Evolutionary conservation across 2,888 invertebrate species (phyloP).

Genomic region (Gisinianus flammeolus): DNA sequence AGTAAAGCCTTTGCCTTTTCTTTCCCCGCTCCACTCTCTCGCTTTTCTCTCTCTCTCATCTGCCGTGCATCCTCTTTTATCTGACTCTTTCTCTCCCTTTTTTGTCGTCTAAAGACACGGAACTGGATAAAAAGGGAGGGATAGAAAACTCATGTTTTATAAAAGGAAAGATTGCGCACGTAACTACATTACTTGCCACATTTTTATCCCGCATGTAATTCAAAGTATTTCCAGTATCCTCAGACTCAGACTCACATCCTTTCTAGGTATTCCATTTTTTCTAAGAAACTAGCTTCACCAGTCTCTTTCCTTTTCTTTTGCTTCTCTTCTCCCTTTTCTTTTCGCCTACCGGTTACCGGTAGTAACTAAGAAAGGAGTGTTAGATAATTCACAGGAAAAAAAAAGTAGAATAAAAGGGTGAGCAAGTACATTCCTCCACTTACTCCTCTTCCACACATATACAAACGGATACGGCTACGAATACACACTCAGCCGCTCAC

Average conservation of each 20-base stretch:
- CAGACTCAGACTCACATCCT: neutral
- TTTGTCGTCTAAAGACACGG: neutral
- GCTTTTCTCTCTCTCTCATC: no score
- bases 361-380: neutral
- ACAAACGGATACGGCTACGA: neutral
- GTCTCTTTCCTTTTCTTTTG: neutral
- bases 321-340: neutral
- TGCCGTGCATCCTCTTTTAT: neutral
- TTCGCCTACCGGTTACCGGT: neutral
- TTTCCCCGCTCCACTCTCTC: neutral
- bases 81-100: neutral
- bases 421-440: neutral
- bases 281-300: neutral
- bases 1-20: neutral
- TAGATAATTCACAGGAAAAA: neutral
- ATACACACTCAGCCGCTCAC: neutral
- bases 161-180: slow-evolving; percentile 4
- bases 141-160: slow-evolving; percentile 10
- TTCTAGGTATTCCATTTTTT: neutral
- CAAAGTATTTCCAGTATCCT: neutral
- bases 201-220: neutral
- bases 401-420: neutral
- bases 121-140: neutral
- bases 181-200: slow-evolving; percentile 13
- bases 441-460: neutral